These are phyloP conservation scores for Xenus cinereus DNA, from an alignment of 2,113 vertebrate species.

Conservation along the genomic window DNA sequence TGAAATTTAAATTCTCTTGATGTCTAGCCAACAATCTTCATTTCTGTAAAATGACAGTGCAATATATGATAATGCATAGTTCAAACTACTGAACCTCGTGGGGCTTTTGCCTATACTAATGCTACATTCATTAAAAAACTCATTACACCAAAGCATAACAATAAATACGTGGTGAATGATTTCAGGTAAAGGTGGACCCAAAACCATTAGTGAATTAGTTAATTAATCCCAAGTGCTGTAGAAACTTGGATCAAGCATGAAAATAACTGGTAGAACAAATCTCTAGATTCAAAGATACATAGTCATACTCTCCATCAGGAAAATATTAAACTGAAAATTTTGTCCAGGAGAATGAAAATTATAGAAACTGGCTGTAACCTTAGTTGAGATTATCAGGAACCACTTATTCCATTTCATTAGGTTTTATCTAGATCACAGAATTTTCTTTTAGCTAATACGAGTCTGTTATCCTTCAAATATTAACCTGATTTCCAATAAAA, in stretches of 20 bases:
- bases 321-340: not conserved
- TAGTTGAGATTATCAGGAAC: not conserved
- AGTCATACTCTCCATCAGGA: not conserved
- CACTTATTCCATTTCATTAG: not conserved
- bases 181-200: not conserved
- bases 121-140: not conserved
- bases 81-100: not conserved
- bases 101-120: not conserved
- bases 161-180: not conserved
- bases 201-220: not conserved
- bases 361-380: not conserved
- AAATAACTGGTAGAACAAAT: not conserved
- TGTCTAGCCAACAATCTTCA: not conserved
- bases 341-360: not conserved
- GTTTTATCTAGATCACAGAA: not conserved
- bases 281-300: not conserved
- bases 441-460: not conserved
- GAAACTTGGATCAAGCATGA: not conserved
- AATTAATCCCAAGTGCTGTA: not conserved
- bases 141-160: not conserved
- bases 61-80: no score
- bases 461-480: not conserved
- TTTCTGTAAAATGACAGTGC: no score
- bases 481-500: not conserved
- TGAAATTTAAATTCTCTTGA: not conserved